These are phyloP conservation scores for Turnix velox DNA, from an alignment of 2,113 vertebrate species.

Conservation along the genomic window DNA sequence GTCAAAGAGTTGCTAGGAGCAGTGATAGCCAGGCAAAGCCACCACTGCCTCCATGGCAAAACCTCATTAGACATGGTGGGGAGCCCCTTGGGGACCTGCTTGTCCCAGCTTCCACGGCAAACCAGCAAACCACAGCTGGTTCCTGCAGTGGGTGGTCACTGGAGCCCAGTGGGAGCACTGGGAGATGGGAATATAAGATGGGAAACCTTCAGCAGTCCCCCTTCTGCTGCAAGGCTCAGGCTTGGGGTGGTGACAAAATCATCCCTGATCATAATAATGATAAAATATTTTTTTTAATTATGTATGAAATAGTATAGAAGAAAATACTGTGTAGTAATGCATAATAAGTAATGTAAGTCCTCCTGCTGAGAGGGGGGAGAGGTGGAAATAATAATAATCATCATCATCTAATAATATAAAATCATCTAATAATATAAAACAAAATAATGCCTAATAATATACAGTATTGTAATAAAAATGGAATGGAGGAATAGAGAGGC, in stretches of 20 bases:
- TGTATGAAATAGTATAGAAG: too few relatives aligned
- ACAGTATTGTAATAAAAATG: too few relatives aligned
- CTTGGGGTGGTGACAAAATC: not conserved
- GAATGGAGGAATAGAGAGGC: too few relatives aligned
- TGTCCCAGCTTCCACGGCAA: not conserved
- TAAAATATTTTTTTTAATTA: too few relatives aligned
- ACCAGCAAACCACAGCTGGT: not conserved
- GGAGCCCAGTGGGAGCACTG: accelerated
- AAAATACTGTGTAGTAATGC: not conserved
- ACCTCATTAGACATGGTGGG: accelerated
- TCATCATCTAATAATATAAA: not conserved
- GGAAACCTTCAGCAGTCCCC: not conserved
- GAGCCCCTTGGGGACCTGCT: not conserved
- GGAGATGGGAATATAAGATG: not conserved
- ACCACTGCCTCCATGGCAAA: not conserved
- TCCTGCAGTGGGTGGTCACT: not conserved
- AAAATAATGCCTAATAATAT: too few relatives aligned
- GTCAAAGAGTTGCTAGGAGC: not conserved
- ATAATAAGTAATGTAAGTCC: not conserved
- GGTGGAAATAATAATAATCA: not conserved
- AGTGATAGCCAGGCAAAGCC: not conserved
- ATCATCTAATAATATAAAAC: not conserved
- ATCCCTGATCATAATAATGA: not conserved
- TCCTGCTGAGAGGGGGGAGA: too few relatives aligned
- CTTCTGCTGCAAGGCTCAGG: not conserved